Evolutionary conservation across 2,113 vertebrate species (phyloP).

Genomic region (Lamprologus callipterus): DNA sequence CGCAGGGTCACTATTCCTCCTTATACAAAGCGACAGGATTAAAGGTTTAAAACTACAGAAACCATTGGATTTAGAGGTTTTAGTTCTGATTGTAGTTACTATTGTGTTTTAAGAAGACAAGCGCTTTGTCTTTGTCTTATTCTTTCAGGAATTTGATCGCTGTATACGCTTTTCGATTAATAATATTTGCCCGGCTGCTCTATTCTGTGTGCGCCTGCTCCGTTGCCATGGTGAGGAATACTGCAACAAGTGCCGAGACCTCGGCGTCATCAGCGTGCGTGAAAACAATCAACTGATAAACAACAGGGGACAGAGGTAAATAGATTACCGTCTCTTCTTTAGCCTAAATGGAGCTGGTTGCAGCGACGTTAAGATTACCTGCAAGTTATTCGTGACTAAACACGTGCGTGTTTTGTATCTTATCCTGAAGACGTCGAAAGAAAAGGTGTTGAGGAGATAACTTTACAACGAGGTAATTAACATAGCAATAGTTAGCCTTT

Average conservation of each 20-base stretch:
- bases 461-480: not conserved
- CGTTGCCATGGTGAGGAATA: slow-evolving; percentile 58
- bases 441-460: not conserved
- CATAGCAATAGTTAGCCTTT: not conserved
- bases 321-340: not conserved
- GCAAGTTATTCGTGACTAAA: not conserved
- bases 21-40: not conserved
- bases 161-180: not conserved
- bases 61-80: not conserved
- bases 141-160: not conserved
- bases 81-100: not conserved
- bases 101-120: not conserved
- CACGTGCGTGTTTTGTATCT: not conserved
- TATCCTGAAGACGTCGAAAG: not conserved
- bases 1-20: rapidly evolving
- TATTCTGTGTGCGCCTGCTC: not conserved
- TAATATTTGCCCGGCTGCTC: not conserved
- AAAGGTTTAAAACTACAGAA: not conserved
- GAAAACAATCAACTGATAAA: not conserved
- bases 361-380: not conserved
- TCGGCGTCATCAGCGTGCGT: slow-evolving; percentile 48
- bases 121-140: not conserved
- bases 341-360: not conserved
- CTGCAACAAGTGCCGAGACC: slow-evolving; percentile 17
- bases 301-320: slow-evolving; percentile 9